Conservation (phyloP, 2,113 vertebrate species). For the cat (Felis catus) region F.catus_Fca126_mat1.0 CM031418.1:119580001-119580500, state of each 20-base stretch:
- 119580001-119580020: not conserved
- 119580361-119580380: constrained; percentile 54
- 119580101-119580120: constrained; percentile 42
- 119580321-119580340: not conserved
- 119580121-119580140: not conserved
- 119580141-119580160: constrained; percentile 35
- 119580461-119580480: not conserved
- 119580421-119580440: not conserved
- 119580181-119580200: constrained; percentile 42
- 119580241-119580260: not conserved
- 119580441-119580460: constrained; percentile 48
- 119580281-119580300: not conserved
- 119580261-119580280: not conserved
- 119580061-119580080: constrained; percentile 27
- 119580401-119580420: constrained; percentile 43
- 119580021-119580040: not conserved
- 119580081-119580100: not conserved
- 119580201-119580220: constrained; percentile 35
- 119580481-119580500: not conserved
- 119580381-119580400: constrained; percentile 13
- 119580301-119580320: constrained; percentile 16
- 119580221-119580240: not conserved
- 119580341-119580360: constrained; percentile 41
- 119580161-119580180: not conserved
- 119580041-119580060: constrained; percentile 15